Conservation (phyloP, 2,797 vertebrate species). For the Champsocephalus gunnari region DNA sequence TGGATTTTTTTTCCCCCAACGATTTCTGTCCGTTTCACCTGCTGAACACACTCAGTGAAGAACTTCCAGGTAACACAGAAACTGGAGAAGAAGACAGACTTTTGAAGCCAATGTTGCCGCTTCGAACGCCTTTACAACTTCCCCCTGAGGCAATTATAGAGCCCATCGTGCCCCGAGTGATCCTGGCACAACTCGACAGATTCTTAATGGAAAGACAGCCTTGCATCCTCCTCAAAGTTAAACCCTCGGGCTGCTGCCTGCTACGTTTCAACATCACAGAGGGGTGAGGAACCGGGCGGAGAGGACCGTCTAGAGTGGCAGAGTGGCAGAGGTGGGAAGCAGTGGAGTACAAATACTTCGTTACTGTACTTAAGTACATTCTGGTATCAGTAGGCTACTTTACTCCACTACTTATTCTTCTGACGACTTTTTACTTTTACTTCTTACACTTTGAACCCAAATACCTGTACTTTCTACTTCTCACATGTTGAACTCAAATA, state of each 20-base stretch:
- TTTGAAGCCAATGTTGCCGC: constrained; percentile 25
- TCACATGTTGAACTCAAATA: no score
- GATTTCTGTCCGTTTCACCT: no score
- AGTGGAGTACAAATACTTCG: no score
- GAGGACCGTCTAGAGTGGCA: neutral
- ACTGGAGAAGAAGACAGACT: neutral
- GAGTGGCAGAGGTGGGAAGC: no score
- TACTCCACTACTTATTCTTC: no score
- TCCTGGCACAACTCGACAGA: constrained; percentile 7
- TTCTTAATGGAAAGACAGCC: constrained; percentile 14
- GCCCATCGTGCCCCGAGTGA: constrained; percentile 9
- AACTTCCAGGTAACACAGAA: constrained; percentile 8
- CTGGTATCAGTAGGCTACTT: no score
- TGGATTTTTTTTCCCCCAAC: no score
- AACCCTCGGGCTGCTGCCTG: constrained; percentile 13
- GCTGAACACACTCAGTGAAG: neutral
- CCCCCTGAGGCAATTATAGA: constrained; percentile 3
- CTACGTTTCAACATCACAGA: neutral
- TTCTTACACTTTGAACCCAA: no score
- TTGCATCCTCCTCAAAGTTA: constrained; percentile 16
- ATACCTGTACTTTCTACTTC: no score
- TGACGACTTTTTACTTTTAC: no score
- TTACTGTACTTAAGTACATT: no score
- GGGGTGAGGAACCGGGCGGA: neutral
- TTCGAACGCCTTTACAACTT: constrained; percentile 18